phyloP scores from a whole-genome alignment of 2,797 vertebrate species.

The Parauchenoglanis punctatus region DNA sequence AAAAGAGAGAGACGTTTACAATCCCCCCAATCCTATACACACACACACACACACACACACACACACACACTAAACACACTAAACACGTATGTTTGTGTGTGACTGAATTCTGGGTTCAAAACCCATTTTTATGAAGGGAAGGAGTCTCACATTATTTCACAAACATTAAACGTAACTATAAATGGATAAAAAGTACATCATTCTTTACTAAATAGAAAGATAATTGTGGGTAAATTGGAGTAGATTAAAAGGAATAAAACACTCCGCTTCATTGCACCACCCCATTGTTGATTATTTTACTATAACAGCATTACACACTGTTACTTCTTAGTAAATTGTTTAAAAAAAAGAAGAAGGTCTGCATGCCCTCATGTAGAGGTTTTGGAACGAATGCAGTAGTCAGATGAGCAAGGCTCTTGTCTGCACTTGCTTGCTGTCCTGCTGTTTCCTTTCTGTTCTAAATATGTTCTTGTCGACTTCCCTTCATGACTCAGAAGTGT shows the following conservation, averaged over 20 bases:
- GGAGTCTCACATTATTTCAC: neutral
- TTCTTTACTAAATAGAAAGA: too few relatives aligned
- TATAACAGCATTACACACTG: neutral
- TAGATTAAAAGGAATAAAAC: neutral
- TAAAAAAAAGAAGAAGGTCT: slow-evolving; percentile 15
- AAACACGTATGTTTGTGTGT: neutral
- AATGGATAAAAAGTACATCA: neutral
- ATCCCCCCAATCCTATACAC: slow-evolving; percentile 21
- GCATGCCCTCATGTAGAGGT: neutral
- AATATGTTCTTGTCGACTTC: slow-evolving; percentile 5
- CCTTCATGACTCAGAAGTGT: slow-evolving; percentile 3
- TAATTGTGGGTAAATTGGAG: neutral
- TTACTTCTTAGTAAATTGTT: neutral
- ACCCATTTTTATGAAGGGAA: neutral
- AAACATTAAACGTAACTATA: neutral
- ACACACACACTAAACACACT: slow-evolving; percentile 21
- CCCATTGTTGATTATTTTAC: neutral
- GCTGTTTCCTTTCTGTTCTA: slow-evolving; percentile 18
- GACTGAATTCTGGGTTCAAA: neutral
- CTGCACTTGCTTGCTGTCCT: neutral
- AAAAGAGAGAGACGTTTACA: slow-evolving; percentile 1
- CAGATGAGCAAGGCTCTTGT: neutral
- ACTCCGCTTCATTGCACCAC: neutral
- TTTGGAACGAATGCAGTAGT: neutral
- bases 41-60: slow-evolving; percentile 21